Evolutionary conservation across 2,888 invertebrate genomes (phyloP).

Genomic region (Platerodrilus igneus): DNA sequence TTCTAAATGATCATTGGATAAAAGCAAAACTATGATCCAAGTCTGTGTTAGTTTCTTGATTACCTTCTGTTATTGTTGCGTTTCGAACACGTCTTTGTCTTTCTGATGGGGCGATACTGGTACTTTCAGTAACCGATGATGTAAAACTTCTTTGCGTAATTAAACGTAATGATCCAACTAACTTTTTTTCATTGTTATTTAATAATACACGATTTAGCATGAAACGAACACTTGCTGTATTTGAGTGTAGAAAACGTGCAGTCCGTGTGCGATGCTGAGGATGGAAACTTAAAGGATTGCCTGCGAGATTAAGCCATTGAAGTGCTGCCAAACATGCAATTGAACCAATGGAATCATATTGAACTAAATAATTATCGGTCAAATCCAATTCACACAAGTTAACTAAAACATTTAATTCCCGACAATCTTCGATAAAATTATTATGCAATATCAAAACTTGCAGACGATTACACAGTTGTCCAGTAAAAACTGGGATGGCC

Average conservation of each 20-base stretch:
- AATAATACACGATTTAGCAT: constrained; percentile 53
- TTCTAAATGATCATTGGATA: constrained; percentile 51
- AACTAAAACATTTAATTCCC: constrained; percentile 52
- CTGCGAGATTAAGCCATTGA: constrained; percentile 54
- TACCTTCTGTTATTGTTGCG: constrained; percentile 26
- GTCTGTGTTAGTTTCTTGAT: constrained; percentile 28
- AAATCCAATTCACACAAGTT: constrained; percentile 58
- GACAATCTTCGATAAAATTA: constrained; percentile 60
- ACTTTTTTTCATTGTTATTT: constrained; percentile 48
- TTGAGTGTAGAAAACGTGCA: constrained; percentile 54
- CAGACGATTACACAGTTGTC: constrained; percentile 51
- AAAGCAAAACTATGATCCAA: constrained; percentile 23
- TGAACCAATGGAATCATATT: constrained; percentile 54
- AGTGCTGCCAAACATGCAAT: constrained; percentile 54
- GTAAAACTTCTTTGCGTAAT: constrained; percentile 27
- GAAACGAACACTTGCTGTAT: constrained; percentile 51
- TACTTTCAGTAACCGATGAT: constrained; percentile 27
- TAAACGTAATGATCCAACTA: constrained; percentile 14
- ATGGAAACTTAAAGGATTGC: constrained; percentile 61
- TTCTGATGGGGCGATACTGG: constrained; percentile 28
- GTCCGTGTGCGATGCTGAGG: constrained; percentile 55
- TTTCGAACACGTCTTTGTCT: constrained; percentile 30
- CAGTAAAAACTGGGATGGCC: constrained; percentile 54
- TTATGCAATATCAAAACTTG: constrained; percentile 55
- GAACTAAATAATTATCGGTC: constrained; percentile 59